Percentiles rank a stretch among this genome's conserved stretches.
Evolutionary conservation across 2,113 vertebrate species (phyloP).

Genomic region (Brachionichthys hirsutus): DNA sequence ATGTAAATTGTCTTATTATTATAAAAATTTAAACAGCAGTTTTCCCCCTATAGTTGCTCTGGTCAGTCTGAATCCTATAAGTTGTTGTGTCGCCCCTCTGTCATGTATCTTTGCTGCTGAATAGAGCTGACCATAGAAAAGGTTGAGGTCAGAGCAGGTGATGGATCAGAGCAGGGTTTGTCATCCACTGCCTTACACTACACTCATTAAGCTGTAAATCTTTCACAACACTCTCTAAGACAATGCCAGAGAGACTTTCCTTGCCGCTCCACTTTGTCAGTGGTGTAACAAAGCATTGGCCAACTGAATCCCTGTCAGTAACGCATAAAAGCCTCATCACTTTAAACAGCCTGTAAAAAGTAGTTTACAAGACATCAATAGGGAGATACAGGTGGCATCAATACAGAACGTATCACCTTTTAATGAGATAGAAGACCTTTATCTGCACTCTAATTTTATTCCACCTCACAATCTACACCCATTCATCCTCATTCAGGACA

Average conservation of each 20-base stretch:
- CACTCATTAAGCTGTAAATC: constrained; percentile 83
- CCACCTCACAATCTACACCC: background rate
- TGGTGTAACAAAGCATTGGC: constrained; percentile 55
- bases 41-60: background rate
- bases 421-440: too few species aligned
- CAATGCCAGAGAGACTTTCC: constrained; percentile 71
- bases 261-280: constrained; percentile 58
- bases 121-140: constrained; percentile 38
- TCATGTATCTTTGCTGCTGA: constrained; percentile 46
- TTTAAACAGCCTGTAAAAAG: constrained; percentile 57
- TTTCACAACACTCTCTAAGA: constrained; percentile 57
- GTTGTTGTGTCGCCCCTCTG: constrained; percentile 40
- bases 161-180: constrained; percentile 72
- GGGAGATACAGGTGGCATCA: too few species aligned
- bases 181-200: constrained; percentile 44
- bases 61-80: constrained; percentile 16
- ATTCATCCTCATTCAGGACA: too few species aligned
- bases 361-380: constrained; percentile 61
- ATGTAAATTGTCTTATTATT: too few species aligned
- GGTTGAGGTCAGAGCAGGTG: constrained; percentile 57
- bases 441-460: too few species aligned
- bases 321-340: constrained; percentile 47
- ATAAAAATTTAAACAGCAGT: background rate
- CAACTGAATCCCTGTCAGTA: constrained; percentile 51
- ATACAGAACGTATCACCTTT: too few species aligned